Base-by-base conservation (phyloP, 2,113 vertebrate genomes). In the Oxygymnocypris stewartii region DNA sequence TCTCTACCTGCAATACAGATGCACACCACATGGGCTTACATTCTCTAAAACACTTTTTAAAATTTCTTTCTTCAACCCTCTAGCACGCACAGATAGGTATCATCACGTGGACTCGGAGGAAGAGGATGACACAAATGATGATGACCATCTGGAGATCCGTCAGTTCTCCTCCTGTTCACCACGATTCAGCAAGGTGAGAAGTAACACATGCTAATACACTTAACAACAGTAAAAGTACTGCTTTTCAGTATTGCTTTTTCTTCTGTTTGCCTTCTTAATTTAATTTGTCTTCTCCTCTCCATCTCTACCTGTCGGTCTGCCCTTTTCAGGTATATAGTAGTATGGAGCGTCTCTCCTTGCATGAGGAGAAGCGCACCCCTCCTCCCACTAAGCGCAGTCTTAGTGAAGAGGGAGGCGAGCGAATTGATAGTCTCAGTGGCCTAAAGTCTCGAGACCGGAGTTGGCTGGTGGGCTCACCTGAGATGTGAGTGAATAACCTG, bases 101-200 rank as follows among this genome's bases (percentile, higher is more conserved):
- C 97, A 98, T 37, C 98, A 99, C 57, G 7, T 99, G 83, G 98
- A 99, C 89, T 99, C 98, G 0, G 98, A 99, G 85, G 98, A 99
- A 0, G 98, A 99, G 61, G 98, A 99, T 20, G 98, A 99, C 90
- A 98, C 95, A 40, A 98, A 98, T 75, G 97, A 99, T 63, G 98
- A 99, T 0, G 96, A 98, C 84, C 97, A 95, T 0, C 93, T 99
- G 59, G 97, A 99, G 93, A 97, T 99, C 20, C 94, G 97, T 9
- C 98, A 99, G 92, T 99, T 99, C 90, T 99, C 98, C 3, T 99
- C 98, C 1, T 99, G 98, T 89, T 99, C 98, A 0, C 98, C 98
- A 0, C 95, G 98, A 61, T 99, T 99, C 92, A 99, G 95, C 94
- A 99, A 99, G 96, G 98, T 98, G 78, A 11, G 37, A 37, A 78